These are phyloP conservation scores for Synanthedon andrenaeformis DNA, from an alignment of 2,888 invertebrate genomes.

Conservation along the genomic window DNA sequence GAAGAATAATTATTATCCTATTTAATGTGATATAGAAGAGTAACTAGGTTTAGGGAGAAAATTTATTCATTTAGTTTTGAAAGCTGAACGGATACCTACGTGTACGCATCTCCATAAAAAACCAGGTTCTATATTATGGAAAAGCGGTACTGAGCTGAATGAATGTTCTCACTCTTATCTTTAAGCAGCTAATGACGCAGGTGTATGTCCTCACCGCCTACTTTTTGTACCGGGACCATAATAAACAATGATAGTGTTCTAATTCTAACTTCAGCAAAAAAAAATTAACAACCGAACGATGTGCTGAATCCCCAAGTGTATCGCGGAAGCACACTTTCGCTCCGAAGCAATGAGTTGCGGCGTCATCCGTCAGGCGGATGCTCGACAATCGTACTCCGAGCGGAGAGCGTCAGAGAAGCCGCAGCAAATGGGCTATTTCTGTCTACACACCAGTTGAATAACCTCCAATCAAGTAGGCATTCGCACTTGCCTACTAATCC, in stretches of 20 bases:
- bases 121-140: too few species aligned
- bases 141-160: too few species aligned
- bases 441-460: conserved; percentile 65
- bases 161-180: neutral
- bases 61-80: too few species aligned
- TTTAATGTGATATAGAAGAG: too few species aligned
- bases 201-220: conserved; percentile 1
- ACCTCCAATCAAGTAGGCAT: conserved; percentile 65
- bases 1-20: too few species aligned
- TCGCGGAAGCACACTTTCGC: conserved; percentile 46
- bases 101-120: too few species aligned
- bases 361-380: conserved; percentile 19
- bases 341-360: conserved; percentile 15
- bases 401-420: conserved; percentile 14
- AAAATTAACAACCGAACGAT: conserved; percentile 21
- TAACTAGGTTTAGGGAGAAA: too few species aligned
- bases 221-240: conserved; percentile 2
- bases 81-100: too few species aligned
- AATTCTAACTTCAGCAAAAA: too few species aligned
- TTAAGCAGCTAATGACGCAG: conserved; percentile 5
- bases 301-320: conserved; percentile 27
- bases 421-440: conserved; percentile 59
- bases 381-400: conserved; percentile 11
- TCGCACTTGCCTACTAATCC: conserved; percentile 56
- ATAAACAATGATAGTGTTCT: conserved; percentile 3